Percentiles rank a stretch among this genome's conserved stretches.
phyloP scores from a whole-genome alignment of 2,888 invertebrate genomes.

The Antitype chi region DNA sequence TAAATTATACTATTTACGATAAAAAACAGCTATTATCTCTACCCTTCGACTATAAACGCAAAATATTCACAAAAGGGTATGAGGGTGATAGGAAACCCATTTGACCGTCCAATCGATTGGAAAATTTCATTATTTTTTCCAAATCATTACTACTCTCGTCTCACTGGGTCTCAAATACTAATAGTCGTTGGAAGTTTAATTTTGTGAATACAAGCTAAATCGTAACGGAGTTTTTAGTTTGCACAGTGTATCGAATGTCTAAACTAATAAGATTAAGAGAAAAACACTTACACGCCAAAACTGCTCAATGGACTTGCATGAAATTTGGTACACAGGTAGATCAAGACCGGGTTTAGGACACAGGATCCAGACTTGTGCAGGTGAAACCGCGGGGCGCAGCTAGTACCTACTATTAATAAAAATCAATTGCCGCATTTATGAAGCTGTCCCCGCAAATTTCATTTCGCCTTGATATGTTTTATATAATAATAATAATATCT shows the following conservation, averaged over 20 bases:
- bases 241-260: too few relatives aligned
- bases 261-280: too few relatives aligned
- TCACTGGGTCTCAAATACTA: slow-evolving; percentile 37
- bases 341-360: too few relatives aligned
- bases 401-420: background rate
- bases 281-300: too few relatives aligned
- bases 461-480: too few relatives aligned
- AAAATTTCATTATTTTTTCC: slow-evolving; percentile 67
- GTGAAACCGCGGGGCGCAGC: too few relatives aligned
- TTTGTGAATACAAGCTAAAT: slow-evolving; percentile 42
- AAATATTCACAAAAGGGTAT: slow-evolving; percentile 24
- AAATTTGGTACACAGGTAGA: too few relatives aligned
- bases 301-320: too few relatives aligned
- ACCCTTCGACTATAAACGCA: slow-evolving; percentile 33
- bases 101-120: slow-evolving; percentile 61
- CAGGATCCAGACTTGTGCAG: too few relatives aligned
- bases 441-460: background rate
- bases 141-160: slow-evolving; percentile 60
- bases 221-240: slow-evolving; percentile 22
- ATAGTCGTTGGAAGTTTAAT: slow-evolving; percentile 38
- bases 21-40: slow-evolving; percentile 28
- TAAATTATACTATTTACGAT: slow-evolving; percentile 17
- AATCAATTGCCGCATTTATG: background rate
- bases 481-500: too few relatives aligned
- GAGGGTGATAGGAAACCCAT: slow-evolving; percentile 45